A percentile compares a stretch with the other conserved stretches of the same genome.
phyloP scores from a whole-genome alignment of 2,113 vertebrate genomes.

The Pseudopipra pipra region DNA sequence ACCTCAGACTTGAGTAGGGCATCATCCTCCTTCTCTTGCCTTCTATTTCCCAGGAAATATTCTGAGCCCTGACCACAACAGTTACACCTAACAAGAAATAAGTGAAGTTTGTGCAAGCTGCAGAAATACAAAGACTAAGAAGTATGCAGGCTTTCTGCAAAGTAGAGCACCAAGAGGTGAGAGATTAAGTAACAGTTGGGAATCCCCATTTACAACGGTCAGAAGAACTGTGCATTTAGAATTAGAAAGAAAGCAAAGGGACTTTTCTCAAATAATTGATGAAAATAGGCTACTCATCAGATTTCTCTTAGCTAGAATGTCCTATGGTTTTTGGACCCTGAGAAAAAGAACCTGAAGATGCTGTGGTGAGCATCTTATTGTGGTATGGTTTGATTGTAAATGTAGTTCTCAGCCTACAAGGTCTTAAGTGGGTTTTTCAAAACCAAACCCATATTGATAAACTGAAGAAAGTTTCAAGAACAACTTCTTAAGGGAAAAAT shows the following conservation, averaged over 20 bases:
- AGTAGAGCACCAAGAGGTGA: not conserved
- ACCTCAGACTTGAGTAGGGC: not conserved
- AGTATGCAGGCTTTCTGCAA: not conserved
- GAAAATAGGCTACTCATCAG: not conserved
- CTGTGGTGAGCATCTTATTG: not conserved
- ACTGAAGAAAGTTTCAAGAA: not conserved
- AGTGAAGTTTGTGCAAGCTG: not conserved
- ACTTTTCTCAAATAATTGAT: not conserved
- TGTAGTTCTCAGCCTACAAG: not conserved
- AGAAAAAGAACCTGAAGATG: not conserved
- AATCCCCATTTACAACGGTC: rapidly evolving
- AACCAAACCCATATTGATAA: not conserved
- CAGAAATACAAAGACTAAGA: not conserved
- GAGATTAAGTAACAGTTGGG: not conserved
- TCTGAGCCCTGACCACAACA: not conserved
- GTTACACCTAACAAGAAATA: not conserved
- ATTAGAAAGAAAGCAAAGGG: not conserved
- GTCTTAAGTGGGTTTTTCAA: not conserved
- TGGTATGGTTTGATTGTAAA: not conserved
- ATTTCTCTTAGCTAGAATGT: not conserved
- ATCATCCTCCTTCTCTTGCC: not conserved
- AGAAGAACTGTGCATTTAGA: rapidly evolving
- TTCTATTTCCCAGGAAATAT: not conserved
- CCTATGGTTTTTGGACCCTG: not conserved
- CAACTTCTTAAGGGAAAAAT: not conserved